Percentiles rank a stretch among this genome's conserved stretches.
These are phyloP conservation scores for Neotoxoptera formosana DNA, from an alignment of 1,140 invertebrate genomes.

Conservation along the genomic window DNA sequence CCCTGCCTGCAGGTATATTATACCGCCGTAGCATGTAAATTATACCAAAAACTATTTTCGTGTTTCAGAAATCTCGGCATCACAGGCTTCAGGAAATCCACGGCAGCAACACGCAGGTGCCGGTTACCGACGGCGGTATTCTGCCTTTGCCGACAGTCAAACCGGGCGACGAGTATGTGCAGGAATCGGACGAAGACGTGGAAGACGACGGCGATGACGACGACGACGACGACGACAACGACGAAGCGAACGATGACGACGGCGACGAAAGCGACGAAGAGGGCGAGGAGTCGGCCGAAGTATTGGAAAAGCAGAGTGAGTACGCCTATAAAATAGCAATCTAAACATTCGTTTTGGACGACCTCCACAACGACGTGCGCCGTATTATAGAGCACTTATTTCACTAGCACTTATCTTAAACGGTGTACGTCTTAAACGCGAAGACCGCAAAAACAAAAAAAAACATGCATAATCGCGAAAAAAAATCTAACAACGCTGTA, in stretches of 20 bases:
- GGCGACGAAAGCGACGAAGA: constrained; percentile 40
- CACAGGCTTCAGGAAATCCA: constrained; percentile 26
- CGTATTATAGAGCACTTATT: neutral
- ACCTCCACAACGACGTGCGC: neutral
- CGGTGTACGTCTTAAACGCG: too few species aligned
- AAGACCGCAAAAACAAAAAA: neutral
- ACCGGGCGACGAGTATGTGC: constrained; percentile 21
- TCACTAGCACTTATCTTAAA: neutral
- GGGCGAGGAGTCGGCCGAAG: constrained; percentile 32
- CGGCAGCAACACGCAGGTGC: neutral
- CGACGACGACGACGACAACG: neutral
- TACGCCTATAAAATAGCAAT: neutral
- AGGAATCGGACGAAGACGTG: constrained; percentile 8
- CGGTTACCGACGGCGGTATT: neutral
- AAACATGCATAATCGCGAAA: neutral
- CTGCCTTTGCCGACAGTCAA: neutral
- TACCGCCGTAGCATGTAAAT: neutral
- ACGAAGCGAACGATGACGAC: neutral
- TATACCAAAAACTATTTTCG: neutral
- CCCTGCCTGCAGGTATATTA: too few species aligned
- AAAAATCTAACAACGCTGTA: neutral
- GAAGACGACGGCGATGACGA: neutral
- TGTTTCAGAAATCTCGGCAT: constrained; percentile 41
- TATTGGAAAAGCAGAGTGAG: constrained; percentile 47
- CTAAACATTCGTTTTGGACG: neutral